A percentile compares a stretch with the other conserved stretches of the same genome.
phyloP scores from a whole-genome alignment of 2,797 vertebrate genomes.

The Pangasius krempfi region DNA sequence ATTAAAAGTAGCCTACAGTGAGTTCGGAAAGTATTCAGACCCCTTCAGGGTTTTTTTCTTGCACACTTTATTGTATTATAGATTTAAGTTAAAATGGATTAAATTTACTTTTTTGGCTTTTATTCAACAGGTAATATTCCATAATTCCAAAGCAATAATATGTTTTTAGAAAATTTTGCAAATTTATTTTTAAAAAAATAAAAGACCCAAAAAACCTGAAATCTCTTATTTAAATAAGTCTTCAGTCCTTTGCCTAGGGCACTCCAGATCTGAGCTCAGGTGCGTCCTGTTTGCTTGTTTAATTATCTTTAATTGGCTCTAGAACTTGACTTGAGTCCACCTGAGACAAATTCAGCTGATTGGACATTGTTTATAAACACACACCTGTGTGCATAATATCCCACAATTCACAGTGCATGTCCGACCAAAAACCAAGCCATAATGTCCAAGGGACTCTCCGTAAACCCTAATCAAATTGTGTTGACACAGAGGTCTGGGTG shows the following conservation, averaged over 20 bases:
- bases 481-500: background rate
- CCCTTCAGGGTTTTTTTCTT: background rate
- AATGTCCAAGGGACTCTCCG: background rate
- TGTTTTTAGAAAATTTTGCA: background rate
- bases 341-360: background rate
- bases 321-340: background rate
- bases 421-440: background rate
- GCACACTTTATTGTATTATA: background rate
- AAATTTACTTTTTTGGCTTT: background rate
- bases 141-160: background rate
- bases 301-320: background rate
- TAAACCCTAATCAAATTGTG: background rate
- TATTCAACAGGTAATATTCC: background rate
- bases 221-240: background rate
- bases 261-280: background rate
- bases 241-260: background rate
- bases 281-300: background rate
- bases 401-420: background rate
- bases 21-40: background rate
- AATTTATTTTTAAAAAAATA: too few relatives aligned
- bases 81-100: background rate
- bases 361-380: background rate
- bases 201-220: background rate
- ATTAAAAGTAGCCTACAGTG: background rate
- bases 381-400: background rate